Conservation (phyloP, 2,888 invertebrate genomes). For the Ochropleura plecta region DNA sequence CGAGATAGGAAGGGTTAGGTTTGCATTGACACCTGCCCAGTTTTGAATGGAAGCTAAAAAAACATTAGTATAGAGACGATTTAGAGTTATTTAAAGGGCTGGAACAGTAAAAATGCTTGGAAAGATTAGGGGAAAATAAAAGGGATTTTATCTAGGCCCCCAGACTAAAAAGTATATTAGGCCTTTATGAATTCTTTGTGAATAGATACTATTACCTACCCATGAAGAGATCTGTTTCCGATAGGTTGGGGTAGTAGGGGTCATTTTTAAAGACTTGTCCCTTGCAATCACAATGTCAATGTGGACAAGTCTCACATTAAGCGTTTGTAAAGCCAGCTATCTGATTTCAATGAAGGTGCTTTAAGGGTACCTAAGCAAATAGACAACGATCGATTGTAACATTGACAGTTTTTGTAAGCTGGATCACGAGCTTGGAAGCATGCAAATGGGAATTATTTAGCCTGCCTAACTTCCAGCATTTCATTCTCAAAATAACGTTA, state of each 20-base stretch:
- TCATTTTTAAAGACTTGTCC: background rate
- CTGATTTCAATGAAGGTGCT: background rate
- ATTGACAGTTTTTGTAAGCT: background rate
- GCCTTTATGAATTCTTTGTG: no score
- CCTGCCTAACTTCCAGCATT: background rate
- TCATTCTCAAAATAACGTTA: background rate
- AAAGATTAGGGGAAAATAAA: background rate
- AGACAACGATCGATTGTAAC: background rate
- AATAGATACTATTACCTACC: background rate
- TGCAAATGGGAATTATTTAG: background rate
- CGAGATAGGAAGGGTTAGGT: conserved; percentile 48
- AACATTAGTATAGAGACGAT: background rate
- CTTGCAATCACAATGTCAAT: background rate
- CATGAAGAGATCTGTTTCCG: background rate
- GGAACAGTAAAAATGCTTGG: background rate
- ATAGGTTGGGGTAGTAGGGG: background rate
- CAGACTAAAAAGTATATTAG: no score
- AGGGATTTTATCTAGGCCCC: background rate
- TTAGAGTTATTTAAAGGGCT: background rate
- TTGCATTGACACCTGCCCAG: conserved; percentile 47
- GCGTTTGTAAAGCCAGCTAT: background rate
- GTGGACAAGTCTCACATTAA: background rate
- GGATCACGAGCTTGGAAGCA: background rate
- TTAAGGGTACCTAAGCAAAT: background rate
- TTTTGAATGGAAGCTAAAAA: conserved; percentile 8